A percentile compares a stretch with the other conserved stretches of the same genome.
phyloP scores from a whole-genome alignment of 2,797 vertebrate species.

The Enteromius treurensis region DNA sequence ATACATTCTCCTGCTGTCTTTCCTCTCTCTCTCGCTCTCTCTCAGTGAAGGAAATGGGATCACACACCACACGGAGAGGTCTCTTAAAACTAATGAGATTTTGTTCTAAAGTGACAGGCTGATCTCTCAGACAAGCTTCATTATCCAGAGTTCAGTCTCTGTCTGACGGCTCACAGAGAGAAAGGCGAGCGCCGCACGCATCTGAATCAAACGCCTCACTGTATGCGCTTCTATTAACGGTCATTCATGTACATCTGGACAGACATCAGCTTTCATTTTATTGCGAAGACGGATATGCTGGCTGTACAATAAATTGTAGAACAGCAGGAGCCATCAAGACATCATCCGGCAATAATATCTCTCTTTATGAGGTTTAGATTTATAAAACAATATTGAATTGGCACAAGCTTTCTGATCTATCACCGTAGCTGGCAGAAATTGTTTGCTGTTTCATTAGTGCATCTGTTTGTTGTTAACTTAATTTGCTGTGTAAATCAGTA shows the following conservation, averaged over 20 bases:
- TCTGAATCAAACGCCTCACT: not conserved
- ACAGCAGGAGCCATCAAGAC: conserved; percentile 20
- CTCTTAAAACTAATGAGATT: conserved; percentile 47
- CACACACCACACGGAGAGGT: conserved; percentile 20
- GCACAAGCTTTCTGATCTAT: not conserved
- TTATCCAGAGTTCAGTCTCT: conserved; percentile 32
- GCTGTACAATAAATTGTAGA: conserved; percentile 6
- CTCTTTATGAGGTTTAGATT: conserved; percentile 12
- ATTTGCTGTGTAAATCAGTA: conserved; percentile 7
- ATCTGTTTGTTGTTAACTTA: conserved; percentile 41
- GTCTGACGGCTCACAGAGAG: conserved; percentile 33
- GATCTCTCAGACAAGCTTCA: conserved; percentile 49
- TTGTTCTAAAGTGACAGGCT: conserved; percentile 46
- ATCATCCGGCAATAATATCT: not conserved
- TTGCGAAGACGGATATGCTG: not conserved
- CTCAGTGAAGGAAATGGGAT: conserved; percentile 31
- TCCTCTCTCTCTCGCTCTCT: not conserved
- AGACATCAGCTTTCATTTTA: not conserved
- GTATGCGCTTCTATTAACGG: not conserved
- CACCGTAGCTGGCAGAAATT: not conserved
- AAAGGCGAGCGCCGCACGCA: not conserved
- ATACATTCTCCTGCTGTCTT: not conserved
- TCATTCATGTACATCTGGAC: conserved; percentile 19
- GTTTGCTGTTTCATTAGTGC: conserved; percentile 19
- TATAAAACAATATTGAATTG: conserved; percentile 11